Evolutionary conservation across 2,797 vertebrate genomes (phyloP).

Genomic region (Tympanoctomys barrerae): DNA sequence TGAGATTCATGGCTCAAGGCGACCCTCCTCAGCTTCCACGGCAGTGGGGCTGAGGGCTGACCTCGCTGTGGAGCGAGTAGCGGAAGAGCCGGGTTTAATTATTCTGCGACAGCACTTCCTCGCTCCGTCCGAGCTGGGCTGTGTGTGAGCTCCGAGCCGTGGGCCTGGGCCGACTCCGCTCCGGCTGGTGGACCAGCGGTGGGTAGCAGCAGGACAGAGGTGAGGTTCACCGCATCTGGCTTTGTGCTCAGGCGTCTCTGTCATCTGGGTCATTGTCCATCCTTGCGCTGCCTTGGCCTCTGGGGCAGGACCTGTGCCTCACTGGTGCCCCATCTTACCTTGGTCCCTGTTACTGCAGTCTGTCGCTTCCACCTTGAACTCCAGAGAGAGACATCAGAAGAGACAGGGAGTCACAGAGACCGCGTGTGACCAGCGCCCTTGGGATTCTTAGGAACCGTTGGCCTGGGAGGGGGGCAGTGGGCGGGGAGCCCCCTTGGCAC

Average conservation of each 20-base stretch:
- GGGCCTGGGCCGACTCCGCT: not conserved
- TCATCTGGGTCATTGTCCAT: not conserved
- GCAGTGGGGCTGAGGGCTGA: conserved; percentile 84
- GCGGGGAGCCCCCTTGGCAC: not conserved
- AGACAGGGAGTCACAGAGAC: accelerated
- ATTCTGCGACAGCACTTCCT: not conserved
- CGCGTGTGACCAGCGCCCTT: not conserved
- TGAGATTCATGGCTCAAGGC: conserved; percentile 87
- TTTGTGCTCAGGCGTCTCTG: conserved; percentile 48
- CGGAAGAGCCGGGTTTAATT: not conserved
- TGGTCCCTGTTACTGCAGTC: not conserved
- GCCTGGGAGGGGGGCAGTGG: not conserved
- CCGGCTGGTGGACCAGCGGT: not conserved
- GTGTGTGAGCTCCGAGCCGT: not conserved
- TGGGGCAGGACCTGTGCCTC: not conserved
- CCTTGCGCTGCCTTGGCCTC: not conserved
- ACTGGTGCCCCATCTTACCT: accelerated
- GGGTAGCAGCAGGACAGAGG: not conserved
- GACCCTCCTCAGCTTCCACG: conserved; percentile 84
- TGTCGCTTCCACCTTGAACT: not conserved
- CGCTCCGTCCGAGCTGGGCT: not conserved
- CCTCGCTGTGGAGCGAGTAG: conserved; percentile 78
- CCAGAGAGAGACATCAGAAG: not conserved
- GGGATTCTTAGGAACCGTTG: not conserved
- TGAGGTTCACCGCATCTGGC: not conserved